Conservation (phyloP, 2,797 vertebrate species). For the Scleropages formosus region DNA sequence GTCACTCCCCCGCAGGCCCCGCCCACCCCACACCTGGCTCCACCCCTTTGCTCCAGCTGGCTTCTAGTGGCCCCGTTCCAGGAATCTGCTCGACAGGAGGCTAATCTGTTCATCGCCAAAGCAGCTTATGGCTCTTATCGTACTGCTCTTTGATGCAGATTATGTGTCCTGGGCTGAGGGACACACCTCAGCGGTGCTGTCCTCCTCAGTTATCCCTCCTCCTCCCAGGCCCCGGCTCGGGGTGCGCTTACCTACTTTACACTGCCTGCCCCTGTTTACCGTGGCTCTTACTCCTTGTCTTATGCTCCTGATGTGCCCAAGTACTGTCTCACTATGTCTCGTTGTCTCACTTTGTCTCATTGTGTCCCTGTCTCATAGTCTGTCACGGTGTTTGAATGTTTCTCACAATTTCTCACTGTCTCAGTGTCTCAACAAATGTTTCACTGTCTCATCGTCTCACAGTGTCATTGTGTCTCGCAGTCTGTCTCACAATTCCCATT, state of each 20-base stretch:
- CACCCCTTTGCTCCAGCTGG: not conserved
- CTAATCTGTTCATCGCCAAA: conserved; percentile 19
- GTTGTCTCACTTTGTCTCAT: too few relatives aligned
- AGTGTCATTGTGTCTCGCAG: not conserved
- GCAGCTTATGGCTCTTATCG: conserved; percentile 11
- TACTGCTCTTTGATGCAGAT: not conserved
- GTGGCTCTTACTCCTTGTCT: too few relatives aligned
- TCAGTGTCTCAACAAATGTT: too few relatives aligned
- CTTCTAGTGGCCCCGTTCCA: not conserved
- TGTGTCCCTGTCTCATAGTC: not conserved
- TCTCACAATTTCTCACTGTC: not conserved
- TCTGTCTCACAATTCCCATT: not conserved
- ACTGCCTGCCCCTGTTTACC: too few relatives aligned
- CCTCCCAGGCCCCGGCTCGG: too few relatives aligned
- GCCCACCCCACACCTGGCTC: not conserved
- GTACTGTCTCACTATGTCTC: too few relatives aligned
- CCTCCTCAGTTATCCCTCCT: too few relatives aligned
- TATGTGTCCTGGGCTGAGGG: not conserved
- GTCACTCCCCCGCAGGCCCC: not conserved
- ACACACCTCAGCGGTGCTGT: too few relatives aligned
- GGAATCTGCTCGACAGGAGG: conserved; percentile 9
- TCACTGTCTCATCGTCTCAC: too few relatives aligned
- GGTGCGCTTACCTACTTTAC: too few relatives aligned
- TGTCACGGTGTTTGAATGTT: not conserved
- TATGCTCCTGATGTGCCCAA: too few relatives aligned